A percentile compares a stretch with the other conserved stretches of the same genome.
phyloP scores from a whole-genome alignment of 2,888 invertebrate genomes.

The Andrena trimmerana region DNA sequence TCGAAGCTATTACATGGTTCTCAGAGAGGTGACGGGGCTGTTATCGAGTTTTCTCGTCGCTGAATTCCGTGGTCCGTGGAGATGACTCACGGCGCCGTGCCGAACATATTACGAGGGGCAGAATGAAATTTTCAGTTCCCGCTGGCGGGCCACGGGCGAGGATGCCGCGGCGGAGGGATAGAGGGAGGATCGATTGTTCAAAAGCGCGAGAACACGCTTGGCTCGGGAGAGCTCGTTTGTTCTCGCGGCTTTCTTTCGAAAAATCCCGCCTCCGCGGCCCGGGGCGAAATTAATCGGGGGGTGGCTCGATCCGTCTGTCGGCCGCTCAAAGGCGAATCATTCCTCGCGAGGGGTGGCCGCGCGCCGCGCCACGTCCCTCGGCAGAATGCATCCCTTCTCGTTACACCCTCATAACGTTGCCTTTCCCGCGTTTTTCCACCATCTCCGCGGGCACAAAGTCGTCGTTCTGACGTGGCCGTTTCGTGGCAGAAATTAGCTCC shows the following conservation, averaged over 20 bases:
- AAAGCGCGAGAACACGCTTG: conserved; percentile 25
- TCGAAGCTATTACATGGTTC: background rate
- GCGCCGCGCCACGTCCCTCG: conserved; percentile 5
- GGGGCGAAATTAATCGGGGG: conserved; percentile 68
- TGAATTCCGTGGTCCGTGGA: conserved; percentile 1
- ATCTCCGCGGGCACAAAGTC: conserved; percentile 10
- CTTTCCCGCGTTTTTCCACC: conserved; percentile 27
- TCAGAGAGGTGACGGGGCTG: background rate
- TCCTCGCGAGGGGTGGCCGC: conserved; percentile 36
- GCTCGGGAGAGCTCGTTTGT: conserved; percentile 49
- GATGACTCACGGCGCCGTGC: background rate
- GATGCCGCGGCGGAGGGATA: background rate
- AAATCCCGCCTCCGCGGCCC: conserved; percentile 39
- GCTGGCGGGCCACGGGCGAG: background rate
- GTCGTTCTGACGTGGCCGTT: background rate
- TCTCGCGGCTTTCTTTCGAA: conserved; percentile 50
- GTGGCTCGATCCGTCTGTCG: conserved; percentile 47
- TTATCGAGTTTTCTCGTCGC: background rate
- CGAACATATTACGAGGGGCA: conserved; percentile 12
- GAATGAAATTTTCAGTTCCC: conserved; percentile 22
- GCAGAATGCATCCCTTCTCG: conserved; percentile 26
- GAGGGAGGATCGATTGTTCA: conserved; percentile 6
- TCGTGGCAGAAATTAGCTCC: conserved; percentile 33
- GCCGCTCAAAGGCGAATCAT: conserved; percentile 62
- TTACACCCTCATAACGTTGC: background rate